These are phyloP conservation scores for Tortricodes alternella DNA, from an alignment of 2,888 invertebrate genomes.

Conservation along the genomic window DNA sequence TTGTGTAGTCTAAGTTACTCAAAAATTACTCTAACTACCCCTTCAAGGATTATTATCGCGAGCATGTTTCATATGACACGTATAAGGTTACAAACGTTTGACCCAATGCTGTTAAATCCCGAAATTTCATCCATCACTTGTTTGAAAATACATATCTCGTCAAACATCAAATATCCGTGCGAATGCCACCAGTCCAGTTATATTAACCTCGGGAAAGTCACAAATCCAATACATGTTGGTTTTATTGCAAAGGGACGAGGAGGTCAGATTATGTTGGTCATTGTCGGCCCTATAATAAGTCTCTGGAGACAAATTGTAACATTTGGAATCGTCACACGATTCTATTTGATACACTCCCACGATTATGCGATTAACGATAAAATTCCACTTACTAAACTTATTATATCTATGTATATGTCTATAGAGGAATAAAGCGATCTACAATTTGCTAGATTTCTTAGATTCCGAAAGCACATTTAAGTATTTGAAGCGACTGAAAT, in stretches of 20 bases:
- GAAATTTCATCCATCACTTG: conserved; percentile 50
- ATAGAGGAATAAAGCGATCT: too few relatives aligned
- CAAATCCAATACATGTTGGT: not conserved
- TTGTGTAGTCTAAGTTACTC: not conserved
- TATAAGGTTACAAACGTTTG: conserved; percentile 32
- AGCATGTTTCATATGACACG: conserved; percentile 1
- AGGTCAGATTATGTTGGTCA: conserved; percentile 42
- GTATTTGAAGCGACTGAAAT: too few relatives aligned
- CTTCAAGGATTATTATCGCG: not conserved
- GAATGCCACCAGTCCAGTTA: conserved; percentile 41
- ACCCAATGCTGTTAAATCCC: conserved; percentile 49
- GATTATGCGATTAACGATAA: conserved; percentile 34
- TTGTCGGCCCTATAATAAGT: conserved; percentile 46
- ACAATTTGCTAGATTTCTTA: too few relatives aligned
- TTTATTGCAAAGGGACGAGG: conserved; percentile 26
- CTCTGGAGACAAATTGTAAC: conserved; percentile 63
- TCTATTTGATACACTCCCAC: conserved; percentile 59
- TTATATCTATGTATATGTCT: too few relatives aligned
- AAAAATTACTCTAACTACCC: not conserved
- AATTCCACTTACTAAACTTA: too few relatives aligned
- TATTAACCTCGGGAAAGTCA: not conserved
- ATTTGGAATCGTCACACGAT: conserved; percentile 61
- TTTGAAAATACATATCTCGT: conserved; percentile 48
- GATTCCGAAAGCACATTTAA: too few relatives aligned
- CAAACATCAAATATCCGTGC: conserved; percentile 66